phyloP scores from a whole-genome alignment of 2,113 vertebrate genomes.

The Leucosticte australis region DNA sequence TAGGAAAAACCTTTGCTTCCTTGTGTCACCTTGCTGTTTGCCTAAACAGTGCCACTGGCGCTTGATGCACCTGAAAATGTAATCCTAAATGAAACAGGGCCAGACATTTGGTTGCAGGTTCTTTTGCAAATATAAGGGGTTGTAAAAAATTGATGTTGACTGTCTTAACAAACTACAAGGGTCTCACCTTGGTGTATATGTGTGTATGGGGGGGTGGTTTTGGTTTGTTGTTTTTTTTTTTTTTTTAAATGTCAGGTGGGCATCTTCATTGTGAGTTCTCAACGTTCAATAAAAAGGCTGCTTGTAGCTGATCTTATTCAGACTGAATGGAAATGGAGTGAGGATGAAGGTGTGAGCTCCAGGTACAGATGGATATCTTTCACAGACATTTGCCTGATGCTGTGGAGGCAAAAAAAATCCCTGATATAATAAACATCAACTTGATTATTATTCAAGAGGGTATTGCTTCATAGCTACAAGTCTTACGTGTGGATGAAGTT shows the following conservation, averaged over 20 bases:
- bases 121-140: background rate
- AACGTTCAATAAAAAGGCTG: background rate
- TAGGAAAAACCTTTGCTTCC: background rate
- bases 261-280: background rate
- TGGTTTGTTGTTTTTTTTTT: background rate
- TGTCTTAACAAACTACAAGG: background rate
- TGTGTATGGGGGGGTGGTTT: background rate
- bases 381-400: slow-evolving; percentile 23
- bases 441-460: slow-evolving; percentile 10
- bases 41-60: background rate
- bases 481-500: background rate
- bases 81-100: background rate
- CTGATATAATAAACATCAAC: slow-evolving; percentile 32
- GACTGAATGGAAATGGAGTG: background rate
- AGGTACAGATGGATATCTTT: slow-evolving; percentile 25
- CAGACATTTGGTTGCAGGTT: background rate
- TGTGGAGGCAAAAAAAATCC: background rate
- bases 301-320: background rate
- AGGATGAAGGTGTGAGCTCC: background rate
- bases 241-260: background rate
- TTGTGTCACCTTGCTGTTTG: background rate
- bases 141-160: background rate
- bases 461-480: slow-evolving; percentile 20
- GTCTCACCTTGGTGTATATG: background rate
- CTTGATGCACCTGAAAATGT: background rate